Percentiles rank a stretch among this genome's conserved stretches.
Conservation (phyloP, 2,113 vertebrate species). For the Nothobranchius furzeri region DNA sequence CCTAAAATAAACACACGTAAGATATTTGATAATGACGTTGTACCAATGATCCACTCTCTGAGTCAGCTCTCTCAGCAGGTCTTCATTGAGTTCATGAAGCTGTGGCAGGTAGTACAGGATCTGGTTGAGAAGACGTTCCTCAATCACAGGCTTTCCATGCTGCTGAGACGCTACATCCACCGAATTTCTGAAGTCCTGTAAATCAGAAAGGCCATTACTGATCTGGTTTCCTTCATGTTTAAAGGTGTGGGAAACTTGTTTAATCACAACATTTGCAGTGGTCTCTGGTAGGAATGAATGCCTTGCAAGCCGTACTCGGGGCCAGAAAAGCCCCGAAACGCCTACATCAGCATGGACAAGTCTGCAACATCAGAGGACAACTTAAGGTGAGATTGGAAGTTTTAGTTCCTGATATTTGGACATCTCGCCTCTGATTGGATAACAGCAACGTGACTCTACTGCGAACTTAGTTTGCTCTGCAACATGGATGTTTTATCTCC, state of each 20-base stretch:
- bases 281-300: too few relatives aligned
- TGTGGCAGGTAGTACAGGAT: constrained; percentile 97
- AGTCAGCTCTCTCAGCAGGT: constrained; percentile 91
- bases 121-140: constrained; percentile 92
- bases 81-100: constrained; percentile 93
- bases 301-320: too few relatives aligned
- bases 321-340: too few relatives aligned
- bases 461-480: too few relatives aligned
- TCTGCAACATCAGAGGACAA: too few relatives aligned
- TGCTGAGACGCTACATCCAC: constrained; percentile 87
- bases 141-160: constrained; percentile 91
- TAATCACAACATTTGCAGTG: too few relatives aligned
- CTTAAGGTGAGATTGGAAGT: too few relatives aligned
- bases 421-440: too few relatives aligned
- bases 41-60: constrained; percentile 90
- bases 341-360: too few relatives aligned
- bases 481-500: too few relatives aligned
- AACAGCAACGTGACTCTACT: too few relatives aligned
- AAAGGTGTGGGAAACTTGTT: not conserved
- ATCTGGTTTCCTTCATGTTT: not conserved
- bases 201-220: not conserved
- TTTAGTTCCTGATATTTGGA: too few relatives aligned
- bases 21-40: not conserved
- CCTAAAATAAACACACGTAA: not conserved
- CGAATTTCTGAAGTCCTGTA: constrained; percentile 92